Conservation (phyloP, 2,797 vertebrate genomes). For the Gambusia yucatana region DNA sequence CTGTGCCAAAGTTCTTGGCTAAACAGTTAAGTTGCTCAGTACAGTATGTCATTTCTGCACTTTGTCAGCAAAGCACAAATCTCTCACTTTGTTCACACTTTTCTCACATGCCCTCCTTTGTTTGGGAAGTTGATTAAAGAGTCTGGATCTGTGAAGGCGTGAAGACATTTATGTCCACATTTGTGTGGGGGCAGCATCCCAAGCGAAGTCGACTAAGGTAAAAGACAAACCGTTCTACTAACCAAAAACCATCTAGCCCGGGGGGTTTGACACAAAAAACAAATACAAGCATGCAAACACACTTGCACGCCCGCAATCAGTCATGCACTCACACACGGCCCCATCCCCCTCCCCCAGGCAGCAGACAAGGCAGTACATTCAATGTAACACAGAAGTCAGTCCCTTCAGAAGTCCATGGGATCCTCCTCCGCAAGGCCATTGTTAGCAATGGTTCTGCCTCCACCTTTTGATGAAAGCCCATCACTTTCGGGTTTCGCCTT, state of each 20-base stretch:
- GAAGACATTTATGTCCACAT: slow-evolving; percentile 48
- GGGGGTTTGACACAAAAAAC: slow-evolving; percentile 67
- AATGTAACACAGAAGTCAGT: slow-evolving; percentile 75
- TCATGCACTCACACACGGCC: slow-evolving; percentile 49
- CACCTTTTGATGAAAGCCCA: slow-evolving; percentile 74
- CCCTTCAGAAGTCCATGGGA: slow-evolving; percentile 90
- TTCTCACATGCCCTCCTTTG: slow-evolving; percentile 24
- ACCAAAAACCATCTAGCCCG: slow-evolving; percentile 82
- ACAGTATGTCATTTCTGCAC: slow-evolving; percentile 21
- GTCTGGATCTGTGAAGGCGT: slow-evolving; percentile 55
- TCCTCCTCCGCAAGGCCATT: slow-evolving; percentile 91
- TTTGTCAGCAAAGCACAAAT: slow-evolving; percentile 23
- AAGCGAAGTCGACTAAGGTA: slow-evolving; percentile 27
- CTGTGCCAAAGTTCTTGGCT: slow-evolving; percentile 5
- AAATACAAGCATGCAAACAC: slow-evolving; percentile 48
- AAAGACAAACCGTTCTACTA: slow-evolving; percentile 44
- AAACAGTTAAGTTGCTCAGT: slow-evolving; percentile 9
- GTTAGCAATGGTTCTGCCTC: slow-evolving; percentile 88
- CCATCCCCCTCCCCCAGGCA: slow-evolving; percentile 60
- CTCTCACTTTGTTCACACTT: slow-evolving; percentile 33
- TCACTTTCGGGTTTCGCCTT: slow-evolving; percentile 80
- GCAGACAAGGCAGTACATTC: slow-evolving; percentile 74
- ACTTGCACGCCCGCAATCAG: slow-evolving; percentile 24
- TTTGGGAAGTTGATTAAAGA: slow-evolving; percentile 40
- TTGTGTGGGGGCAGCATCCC: slow-evolving; percentile 27